A percentile compares a stretch with the other conserved stretches of the same genome.
These are phyloP conservation scores for Tetramorium alpestre DNA, from an alignment of 1,140 invertebrate genomes.

Conservation along the genomic window DNA sequence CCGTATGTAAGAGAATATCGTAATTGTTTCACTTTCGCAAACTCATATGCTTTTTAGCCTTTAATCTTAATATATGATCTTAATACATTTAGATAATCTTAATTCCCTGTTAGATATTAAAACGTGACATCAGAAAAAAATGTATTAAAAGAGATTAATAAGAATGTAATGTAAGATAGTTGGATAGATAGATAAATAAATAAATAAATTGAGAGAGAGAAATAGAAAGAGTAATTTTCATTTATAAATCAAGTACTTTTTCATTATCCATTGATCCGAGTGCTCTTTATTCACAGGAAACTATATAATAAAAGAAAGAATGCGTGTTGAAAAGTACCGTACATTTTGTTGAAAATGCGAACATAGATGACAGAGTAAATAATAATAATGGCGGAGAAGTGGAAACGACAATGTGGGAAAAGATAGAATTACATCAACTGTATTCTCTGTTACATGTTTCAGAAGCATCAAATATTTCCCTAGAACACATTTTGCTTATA, in stretches of 20 bases:
- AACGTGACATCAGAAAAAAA: neutral
- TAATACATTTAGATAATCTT: neutral
- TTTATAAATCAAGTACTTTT: neutral
- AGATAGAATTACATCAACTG: neutral
- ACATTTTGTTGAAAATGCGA: constrained; percentile 1
- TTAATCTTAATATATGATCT: constrained; percentile 16
- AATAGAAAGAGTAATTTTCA: neutral
- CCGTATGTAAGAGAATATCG: neutral
- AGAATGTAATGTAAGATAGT: neutral
- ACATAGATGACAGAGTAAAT: constrained; percentile 1
- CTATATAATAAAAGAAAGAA: neutral
- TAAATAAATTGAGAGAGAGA: neutral
- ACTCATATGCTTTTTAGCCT: neutral
- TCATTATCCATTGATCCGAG: neutral
- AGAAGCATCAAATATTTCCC: neutral
- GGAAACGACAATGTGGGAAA: constrained; percentile 3
- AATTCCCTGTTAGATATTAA: neutral
- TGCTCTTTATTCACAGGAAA: neutral
- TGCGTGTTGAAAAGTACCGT: neutral
- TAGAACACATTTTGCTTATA: neutral
- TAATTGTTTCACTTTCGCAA: neutral
- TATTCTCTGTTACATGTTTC: neutral
- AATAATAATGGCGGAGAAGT: neutral
- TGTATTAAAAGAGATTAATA: neutral
- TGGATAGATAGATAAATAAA: neutral